Evolutionary conservation across 1,140 invertebrate species (phyloP).

Genomic region (Hyposmocoma kahamanoa): DNA sequence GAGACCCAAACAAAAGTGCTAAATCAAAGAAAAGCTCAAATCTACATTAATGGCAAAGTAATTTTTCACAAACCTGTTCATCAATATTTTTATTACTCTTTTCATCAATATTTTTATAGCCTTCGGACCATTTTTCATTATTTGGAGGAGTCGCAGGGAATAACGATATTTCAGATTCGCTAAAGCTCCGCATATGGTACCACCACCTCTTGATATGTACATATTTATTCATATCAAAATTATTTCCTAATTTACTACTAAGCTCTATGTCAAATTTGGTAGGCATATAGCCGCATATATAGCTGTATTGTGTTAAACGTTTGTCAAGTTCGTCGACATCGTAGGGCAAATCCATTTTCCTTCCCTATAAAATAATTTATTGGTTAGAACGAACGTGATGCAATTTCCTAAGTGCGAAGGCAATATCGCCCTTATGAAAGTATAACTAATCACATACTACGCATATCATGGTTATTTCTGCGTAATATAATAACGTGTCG

Average conservation of each 20-base stretch:
- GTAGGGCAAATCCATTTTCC: conserved; percentile 21
- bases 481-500: too few relatives aligned
- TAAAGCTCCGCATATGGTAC: conserved; percentile 76
- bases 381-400: conserved; percentile 27
- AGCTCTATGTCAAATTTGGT: conserved; percentile 70
- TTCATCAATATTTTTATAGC: conserved; percentile 29
- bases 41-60: conserved; percentile 12
- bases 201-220: conserved; percentile 76
- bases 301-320: conserved; percentile 73
- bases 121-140: conserved; percentile 21
- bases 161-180: conserved; percentile 58
- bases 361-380: conserved; percentile 44
- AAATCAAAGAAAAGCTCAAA: not conserved
- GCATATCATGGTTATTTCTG: too few relatives aligned
- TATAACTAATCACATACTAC: too few relatives aligned
- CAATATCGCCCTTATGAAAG: too few relatives aligned
- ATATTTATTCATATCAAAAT: conserved; percentile 53
- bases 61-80: conserved; percentile 53
- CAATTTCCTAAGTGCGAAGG: conserved; percentile 22
- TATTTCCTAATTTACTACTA: conserved; percentile 51
- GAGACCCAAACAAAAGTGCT: conserved; percentile 6
- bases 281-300: conserved; percentile 73
- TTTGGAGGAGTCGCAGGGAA: conserved; percentile 48
- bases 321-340: conserved; percentile 46
- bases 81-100: conserved; percentile 34